Percentiles rank a stretch among this genome's conserved stretches.
Conservation (phyloP, 1,140 invertebrate genomes). For the Hermetia illucens region DNA sequence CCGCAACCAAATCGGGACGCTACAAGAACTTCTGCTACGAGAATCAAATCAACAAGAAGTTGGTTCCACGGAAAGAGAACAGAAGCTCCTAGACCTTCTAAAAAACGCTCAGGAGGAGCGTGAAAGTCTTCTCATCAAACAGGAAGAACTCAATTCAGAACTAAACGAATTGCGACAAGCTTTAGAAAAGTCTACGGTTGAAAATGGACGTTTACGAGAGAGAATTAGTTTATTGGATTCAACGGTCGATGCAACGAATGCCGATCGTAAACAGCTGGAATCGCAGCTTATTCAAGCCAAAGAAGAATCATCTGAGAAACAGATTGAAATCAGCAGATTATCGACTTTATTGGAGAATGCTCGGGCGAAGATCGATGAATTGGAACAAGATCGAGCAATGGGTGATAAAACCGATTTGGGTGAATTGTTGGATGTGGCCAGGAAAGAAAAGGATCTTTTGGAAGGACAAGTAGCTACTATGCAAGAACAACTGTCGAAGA, state of each 20-base stretch:
- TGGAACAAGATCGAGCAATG: constrained; percentile 42
- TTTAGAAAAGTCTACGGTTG: constrained; percentile 36
- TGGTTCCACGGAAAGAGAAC: constrained; percentile 56
- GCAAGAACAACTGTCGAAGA: constrained; percentile 60
- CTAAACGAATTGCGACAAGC: constrained; percentile 39
- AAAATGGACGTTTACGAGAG: constrained; percentile 49
- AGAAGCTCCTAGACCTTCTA: constrained; percentile 70
- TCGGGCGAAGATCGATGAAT: constrained; percentile 50
- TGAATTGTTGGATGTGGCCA: constrained; percentile 52
- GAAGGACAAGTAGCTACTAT: constrained; percentile 55
- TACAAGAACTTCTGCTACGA: constrained; percentile 54
- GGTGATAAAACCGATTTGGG: constrained; percentile 51
- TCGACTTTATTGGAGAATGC: constrained; percentile 68
- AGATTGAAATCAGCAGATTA: constrained; percentile 62
- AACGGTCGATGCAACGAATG: constrained; percentile 49
- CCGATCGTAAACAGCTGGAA: constrained; percentile 57
- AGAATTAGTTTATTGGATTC: constrained; percentile 51
- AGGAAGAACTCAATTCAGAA: constrained; percentile 59
- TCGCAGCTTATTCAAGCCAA: constrained; percentile 51
- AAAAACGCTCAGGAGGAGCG: constrained; percentile 74
- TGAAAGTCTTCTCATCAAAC: constrained; percentile 56
- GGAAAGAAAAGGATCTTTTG: constrained; percentile 51
- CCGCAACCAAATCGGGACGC: constrained; percentile 45
- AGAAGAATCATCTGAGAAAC: constrained; percentile 44
- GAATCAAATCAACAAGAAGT: constrained; percentile 46